Conservation (phyloP, 37 sponge, comb jelly and placozoan species). For the Haliclona indistincta region DNA sequence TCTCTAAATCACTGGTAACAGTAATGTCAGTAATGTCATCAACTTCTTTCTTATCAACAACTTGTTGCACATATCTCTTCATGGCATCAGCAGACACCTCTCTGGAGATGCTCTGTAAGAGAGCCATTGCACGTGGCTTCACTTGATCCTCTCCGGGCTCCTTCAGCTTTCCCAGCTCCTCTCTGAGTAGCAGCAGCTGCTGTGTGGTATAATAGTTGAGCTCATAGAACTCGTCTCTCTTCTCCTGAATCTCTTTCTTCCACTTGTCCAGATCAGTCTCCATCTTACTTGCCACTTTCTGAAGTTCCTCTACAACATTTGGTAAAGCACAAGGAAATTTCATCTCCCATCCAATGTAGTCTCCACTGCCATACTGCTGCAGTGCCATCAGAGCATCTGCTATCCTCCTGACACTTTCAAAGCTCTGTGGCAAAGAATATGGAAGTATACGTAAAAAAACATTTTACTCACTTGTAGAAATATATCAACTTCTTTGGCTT, state of each 20-base stretch:
- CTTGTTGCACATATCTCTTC: not conserved
- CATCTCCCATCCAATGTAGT: constrained; percentile 47
- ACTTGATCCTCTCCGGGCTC: not conserved
- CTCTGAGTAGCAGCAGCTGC: constrained; percentile 53
- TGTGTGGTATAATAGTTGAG: constrained; percentile 73
- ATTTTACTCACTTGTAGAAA: constrained; percentile 44
- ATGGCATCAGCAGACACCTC: constrained; percentile 1
- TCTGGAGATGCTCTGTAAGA: constrained; percentile 49
- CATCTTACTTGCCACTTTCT: constrained; percentile 38
- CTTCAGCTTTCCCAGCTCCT: constrained; percentile 36
- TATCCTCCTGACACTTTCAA: constrained; percentile 46
- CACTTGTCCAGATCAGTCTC: constrained; percentile 38
- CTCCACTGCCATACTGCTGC: constrained; percentile 44
- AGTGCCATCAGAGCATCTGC: constrained; percentile 42
- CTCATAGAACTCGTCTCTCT: constrained; percentile 44
- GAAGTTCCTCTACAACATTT: constrained; percentile 6
- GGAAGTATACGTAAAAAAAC: no score
- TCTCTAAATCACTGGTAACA: not conserved
- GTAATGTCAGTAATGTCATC: not conserved
- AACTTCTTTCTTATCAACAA: not conserved
- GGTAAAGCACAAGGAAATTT: not conserved
- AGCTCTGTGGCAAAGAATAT: no score
- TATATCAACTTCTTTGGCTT: constrained; percentile 35
- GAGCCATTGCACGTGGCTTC: constrained; percentile 4
- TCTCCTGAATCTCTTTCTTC: constrained; percentile 12